phyloP scores from a whole-genome alignment of 1,140 invertebrate genomes.

The Odontomachus brunneus region DNA sequence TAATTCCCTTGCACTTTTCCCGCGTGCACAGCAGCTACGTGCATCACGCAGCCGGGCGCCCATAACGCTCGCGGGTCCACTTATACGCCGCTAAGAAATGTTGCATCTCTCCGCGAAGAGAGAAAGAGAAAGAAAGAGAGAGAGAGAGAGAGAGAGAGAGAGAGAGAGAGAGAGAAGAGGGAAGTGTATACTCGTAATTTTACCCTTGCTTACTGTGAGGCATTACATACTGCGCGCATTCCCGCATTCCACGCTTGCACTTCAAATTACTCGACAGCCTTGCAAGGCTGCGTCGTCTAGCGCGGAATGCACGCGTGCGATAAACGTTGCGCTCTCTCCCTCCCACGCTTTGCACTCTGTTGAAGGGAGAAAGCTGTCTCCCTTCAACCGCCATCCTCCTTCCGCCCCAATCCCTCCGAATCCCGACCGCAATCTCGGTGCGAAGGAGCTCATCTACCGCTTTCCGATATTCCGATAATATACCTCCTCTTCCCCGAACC shows the following conservation, averaged over 20 bases:
- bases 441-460: background rate
- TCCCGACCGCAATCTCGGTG: slow-evolving; percentile 15
- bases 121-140: background rate
- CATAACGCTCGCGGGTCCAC: too few species aligned
- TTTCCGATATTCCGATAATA: slow-evolving; percentile 45
- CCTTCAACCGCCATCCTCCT: background rate
- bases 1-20: slow-evolving; percentile 23
- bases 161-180: background rate
- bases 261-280: slow-evolving; percentile 43
- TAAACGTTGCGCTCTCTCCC: slow-evolving; percentile 9
- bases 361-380: background rate
- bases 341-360: background rate
- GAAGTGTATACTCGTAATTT: slow-evolving; percentile 20
- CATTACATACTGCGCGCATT: slow-evolving; percentile 21
- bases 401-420: slow-evolving; percentile 47
- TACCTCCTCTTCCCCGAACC: background rate
- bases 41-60: background rate
- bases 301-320: slow-evolving; percentile 1
- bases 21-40: background rate
- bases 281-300: slow-evolving; percentile 33
- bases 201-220: slow-evolving; percentile 32
- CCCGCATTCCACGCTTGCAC: slow-evolving; percentile 29
- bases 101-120: too few species aligned
- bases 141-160: background rate
- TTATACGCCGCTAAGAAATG: too few species aligned